Evolutionary conservation across 2,888 invertebrate genomes (phyloP).

Genomic region (Leptothorax acervorum): DNA sequence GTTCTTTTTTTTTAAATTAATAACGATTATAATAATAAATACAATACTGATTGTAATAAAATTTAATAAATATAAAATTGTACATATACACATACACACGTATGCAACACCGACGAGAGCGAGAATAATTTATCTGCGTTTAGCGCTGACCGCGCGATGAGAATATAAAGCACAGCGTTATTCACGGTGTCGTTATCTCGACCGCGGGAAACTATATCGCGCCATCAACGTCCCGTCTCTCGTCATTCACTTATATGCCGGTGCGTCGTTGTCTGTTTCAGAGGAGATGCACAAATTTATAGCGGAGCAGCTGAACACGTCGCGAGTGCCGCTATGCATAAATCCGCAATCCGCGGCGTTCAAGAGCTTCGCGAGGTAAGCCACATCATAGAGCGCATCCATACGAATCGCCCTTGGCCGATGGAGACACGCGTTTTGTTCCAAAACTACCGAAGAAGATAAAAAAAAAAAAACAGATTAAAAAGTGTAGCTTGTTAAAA

Average conservation of each 20-base stretch:
- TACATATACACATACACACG: not conserved
- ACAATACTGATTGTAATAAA: not conserved
- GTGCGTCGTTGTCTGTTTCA: constrained; percentile 86
- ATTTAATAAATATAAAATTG: not conserved
- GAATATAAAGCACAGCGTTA: constrained; percentile 9
- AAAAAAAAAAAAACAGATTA: too few relatives aligned
- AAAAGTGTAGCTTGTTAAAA: not conserved
- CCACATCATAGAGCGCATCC: constrained; percentile 57
- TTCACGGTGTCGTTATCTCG: constrained; percentile 24
- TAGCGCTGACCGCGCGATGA: constrained; percentile 1
- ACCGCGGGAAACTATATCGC: constrained; percentile 7
- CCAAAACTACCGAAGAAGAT: constrained; percentile 11
- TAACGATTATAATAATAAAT: not conserved
- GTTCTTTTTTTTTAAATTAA: not conserved
- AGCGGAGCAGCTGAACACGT: constrained; percentile 97
- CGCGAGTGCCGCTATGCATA: constrained; percentile 99
- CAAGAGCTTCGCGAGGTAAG: constrained; percentile 99
- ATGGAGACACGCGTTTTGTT: constrained; percentile 10
- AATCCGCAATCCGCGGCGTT: constrained; percentile 99
- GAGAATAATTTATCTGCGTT: constrained; percentile 10
- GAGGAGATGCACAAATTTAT: constrained; percentile 99
- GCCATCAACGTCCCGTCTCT: constrained; percentile 3
- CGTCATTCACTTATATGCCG: constrained; percentile 41
- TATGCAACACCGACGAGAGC: not conserved
- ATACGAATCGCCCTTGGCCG: constrained; percentile 43